These are phyloP conservation scores for Coptotermes formosanus DNA, from an alignment of 1,140 invertebrate genomes.

Conservation along the genomic window DNA sequence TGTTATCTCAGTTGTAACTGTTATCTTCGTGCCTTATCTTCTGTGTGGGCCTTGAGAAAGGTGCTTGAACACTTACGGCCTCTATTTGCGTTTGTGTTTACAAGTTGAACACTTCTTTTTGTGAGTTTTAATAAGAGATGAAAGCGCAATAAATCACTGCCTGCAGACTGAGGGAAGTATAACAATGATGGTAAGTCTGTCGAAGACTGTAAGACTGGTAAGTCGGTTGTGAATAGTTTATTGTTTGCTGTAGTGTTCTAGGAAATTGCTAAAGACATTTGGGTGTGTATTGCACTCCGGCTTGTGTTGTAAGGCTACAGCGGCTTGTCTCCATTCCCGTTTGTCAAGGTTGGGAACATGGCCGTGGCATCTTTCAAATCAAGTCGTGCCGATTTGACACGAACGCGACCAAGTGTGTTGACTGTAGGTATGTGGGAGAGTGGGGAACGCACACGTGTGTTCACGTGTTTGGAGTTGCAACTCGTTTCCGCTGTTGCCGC, in stretches of 20 bases:
- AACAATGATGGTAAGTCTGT: not conserved
- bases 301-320: not conserved
- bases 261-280: not conserved
- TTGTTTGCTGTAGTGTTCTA: not conserved
- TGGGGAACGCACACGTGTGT: too few relatives aligned
- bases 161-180: not conserved
- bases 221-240: not conserved
- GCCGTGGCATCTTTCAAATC: not conserved
- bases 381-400: too few relatives aligned
- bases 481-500: not conserved
- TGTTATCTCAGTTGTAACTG: not conserved
- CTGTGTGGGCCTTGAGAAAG: not conserved
- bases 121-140: not conserved
- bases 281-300: not conserved
- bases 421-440: too few relatives aligned
- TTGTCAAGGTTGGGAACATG: not conserved
- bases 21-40: not conserved
- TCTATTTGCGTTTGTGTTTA: not conserved
- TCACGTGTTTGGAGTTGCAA: not conserved
- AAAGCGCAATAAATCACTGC: not conserved
- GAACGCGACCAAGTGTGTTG: too few relatives aligned
- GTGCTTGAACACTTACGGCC: not conserved
- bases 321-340: not conserved
- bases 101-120: not conserved
- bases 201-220: not conserved